Evolutionary conservation across 2,797 vertebrate genomes (phyloP), one percentile per base, ranked within the genome.

Genomic region (Ambastaia sidthimunki): DNA sequence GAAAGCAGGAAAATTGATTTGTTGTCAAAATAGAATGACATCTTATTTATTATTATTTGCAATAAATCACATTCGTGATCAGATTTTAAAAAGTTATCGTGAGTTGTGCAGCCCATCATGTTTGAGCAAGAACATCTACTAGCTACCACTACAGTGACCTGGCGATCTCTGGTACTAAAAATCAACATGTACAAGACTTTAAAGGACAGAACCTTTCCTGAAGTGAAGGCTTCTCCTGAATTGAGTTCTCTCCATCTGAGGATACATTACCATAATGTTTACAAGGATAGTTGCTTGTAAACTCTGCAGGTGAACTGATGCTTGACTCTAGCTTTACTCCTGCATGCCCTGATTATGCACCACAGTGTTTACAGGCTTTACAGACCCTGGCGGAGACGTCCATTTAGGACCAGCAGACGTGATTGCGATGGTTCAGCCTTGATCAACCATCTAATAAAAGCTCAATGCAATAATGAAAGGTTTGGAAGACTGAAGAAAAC

Each of bases 361-460:
- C 25, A 21, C 3, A 21, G 55, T 52, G 16, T 78, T 78, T 78
- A 62, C 67, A 71, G 28, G 67, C 18, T 71, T 70, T 78, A 34
- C 59, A 71, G 59, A 71, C 44, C 68, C 60, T 80, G 77, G 71
- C 31, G 12, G 21, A 72, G 31, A 7, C 37, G 69, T 79, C 59
- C 57, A 65, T 80, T 73, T 73, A 25, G n/a, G 62, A 21, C 37
- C 60, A 67, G 62, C n/a, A 28, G 23, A 48, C 0, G 4, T 34
- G 34, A 66, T 57, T 19, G 48, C 1, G 18, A 80, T 15, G 50
- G 70, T 57, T 55, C 41, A 54, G 50, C 54, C 37, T 73, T 73
- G 70, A 80, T 66, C 60, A 66, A 66, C 37, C 77, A 44, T 80
- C 70, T 67, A 67, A 73, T 80, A 73, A 80, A 80, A 80, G 13